phyloP scores from a whole-genome alignment of 2,888 invertebrate genomes.

The Molorchus minor region DNA sequence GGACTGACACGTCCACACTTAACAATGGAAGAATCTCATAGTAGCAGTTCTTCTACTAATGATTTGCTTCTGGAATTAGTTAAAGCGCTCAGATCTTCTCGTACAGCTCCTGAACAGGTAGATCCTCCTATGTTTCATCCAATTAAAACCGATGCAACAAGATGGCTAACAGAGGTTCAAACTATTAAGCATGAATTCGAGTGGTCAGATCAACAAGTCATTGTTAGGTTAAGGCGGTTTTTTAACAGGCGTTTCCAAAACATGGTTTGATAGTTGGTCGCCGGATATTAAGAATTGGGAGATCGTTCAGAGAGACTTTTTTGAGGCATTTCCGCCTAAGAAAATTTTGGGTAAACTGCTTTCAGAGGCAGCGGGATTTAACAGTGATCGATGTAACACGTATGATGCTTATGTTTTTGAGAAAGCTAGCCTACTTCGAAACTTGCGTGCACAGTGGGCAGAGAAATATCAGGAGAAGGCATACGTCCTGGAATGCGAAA shows the following conservation, averaged over 20 bases:
- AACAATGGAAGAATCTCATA: slow-evolving; percentile 17
- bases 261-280: slow-evolving; percentile 28
- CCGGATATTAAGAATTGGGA: slow-evolving; percentile 20
- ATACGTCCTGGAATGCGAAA: not conserved
- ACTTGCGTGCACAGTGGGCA: slow-evolving; percentile 22
- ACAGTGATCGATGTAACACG: slow-evolving; percentile 21
- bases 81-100: slow-evolving; percentile 4
- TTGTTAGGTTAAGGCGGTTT: slow-evolving; percentile 33
- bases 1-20: too few relatives aligned
- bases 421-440: slow-evolving; percentile 21
- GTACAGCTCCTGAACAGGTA: slow-evolving; percentile 31
- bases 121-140: slow-evolving; percentile 29
- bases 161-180: slow-evolving; percentile 27
- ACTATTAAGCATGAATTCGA: slow-evolving; percentile 26
- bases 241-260: slow-evolving; percentile 16
- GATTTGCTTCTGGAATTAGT: slow-evolving; percentile 21
- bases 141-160: slow-evolving; percentile 25
- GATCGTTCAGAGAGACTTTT: slow-evolving; percentile 24
- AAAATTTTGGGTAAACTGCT: slow-evolving; percentile 28
- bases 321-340: slow-evolving; percentile 26
- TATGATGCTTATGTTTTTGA: slow-evolving; percentile 28
- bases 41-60: too few relatives aligned
- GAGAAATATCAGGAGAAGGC: slow-evolving; percentile 18
- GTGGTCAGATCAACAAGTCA: slow-evolving; percentile 26
- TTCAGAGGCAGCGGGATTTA: slow-evolving; percentile 21